These are phyloP conservation scores for Synanthedon myopaeformis DNA, from an alignment of 2,888 invertebrate species.

Conservation along the genomic window DNA sequence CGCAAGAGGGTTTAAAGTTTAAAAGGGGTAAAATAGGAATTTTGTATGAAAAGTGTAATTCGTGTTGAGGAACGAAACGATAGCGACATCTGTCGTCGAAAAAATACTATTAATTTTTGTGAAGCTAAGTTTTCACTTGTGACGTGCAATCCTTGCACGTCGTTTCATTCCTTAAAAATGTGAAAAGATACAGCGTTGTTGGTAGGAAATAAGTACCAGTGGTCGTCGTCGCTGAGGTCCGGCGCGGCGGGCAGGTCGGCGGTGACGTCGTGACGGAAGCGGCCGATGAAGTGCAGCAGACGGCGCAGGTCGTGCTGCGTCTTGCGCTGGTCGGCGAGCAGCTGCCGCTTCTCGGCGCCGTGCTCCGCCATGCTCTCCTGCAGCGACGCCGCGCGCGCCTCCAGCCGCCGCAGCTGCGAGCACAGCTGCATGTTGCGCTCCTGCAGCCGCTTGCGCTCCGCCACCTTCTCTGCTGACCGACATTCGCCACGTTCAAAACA, in stretches of 20 bases:
- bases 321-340: conserved; percentile 57
- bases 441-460: conserved; percentile 53
- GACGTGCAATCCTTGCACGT: no score
- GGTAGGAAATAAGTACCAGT: no score
- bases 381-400: conserved; percentile 49
- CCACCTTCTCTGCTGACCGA: conserved; percentile 42
- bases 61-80: no score
- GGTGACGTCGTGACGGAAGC: conserved; percentile 20
- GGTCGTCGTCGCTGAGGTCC: conserved; percentile 2
- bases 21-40: no score
- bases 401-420: conserved; percentile 53
- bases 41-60: no score
- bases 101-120: no score
- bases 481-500: no score
- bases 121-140: no score
- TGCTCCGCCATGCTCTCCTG: conserved; percentile 61
- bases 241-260: conserved; percentile 2
- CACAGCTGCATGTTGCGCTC: conserved; percentile 59
- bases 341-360: conserved; percentile 55
- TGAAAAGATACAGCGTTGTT: no score
- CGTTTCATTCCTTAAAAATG: no score
- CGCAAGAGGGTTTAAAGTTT: no score
- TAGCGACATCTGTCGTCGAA: no score
- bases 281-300: conserved; percentile 60
- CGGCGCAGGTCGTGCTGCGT: conserved; percentile 62